Conservation (phyloP, 2,888 invertebrate species). For the Pharmacophagus antenor region DNA sequence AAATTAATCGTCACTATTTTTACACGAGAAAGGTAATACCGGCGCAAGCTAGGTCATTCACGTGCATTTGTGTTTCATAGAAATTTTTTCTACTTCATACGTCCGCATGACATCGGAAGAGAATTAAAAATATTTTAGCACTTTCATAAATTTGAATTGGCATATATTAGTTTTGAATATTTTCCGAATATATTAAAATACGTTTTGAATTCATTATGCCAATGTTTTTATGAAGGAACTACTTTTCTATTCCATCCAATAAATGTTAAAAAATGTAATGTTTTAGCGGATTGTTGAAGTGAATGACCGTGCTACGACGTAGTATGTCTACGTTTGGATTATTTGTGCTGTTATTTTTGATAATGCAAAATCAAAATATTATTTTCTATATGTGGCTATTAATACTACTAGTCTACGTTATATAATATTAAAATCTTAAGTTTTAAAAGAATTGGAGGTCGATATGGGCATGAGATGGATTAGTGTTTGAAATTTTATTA, state of each 20-base stretch:
- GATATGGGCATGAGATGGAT: no score
- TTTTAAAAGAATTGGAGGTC: no score
- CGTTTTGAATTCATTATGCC: background rate
- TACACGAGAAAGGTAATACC: no score
- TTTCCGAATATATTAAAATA: background rate
- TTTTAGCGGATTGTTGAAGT: background rate
- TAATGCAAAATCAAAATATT: no score
- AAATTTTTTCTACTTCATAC: no score
- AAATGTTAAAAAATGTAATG: background rate
- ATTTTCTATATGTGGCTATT: no score
- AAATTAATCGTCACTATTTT: no score
- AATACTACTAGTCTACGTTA: no score
- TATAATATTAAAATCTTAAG: no score
- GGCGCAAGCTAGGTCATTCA: background rate
- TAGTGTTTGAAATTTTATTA: no score
- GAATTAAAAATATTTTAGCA: background rate
- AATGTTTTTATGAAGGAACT: background rate
- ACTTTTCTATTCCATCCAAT: background rate
- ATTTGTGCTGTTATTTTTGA: no score
- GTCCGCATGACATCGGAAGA: background rate
- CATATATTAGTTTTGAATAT: background rate
- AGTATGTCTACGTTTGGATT: background rate
- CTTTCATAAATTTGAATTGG: background rate
- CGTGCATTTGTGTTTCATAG: background rate
- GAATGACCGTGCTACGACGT: conserved; percentile 2